phyloP scores from a whole-genome alignment of 2,888 invertebrate genomes.

The Urechis unicinctus region DNA sequence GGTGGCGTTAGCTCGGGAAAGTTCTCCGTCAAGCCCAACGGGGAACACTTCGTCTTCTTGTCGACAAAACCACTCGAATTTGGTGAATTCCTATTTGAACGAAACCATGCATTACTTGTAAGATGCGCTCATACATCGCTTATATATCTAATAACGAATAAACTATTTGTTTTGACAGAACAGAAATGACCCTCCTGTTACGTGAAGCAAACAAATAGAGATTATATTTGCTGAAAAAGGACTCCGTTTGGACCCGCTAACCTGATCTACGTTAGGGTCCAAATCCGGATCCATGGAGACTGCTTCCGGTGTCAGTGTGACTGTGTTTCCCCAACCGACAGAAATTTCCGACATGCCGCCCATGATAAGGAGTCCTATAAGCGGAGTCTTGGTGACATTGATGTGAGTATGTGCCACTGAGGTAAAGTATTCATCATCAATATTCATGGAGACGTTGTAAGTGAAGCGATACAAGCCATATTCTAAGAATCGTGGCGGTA shows the following conservation, averaged over 20 bases:
- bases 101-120: no score
- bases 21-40: neutral
- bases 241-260: conserved; percentile 7
- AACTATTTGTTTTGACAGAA: no score
- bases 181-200: no score
- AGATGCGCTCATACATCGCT: no score
- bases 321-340: conserved; percentile 27
- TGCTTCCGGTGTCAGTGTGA: conserved; percentile 35
- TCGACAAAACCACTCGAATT: conserved; percentile 16
- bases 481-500: conserved; percentile 32
- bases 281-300: conserved; percentile 49
- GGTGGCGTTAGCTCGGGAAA: neutral
- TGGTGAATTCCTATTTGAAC: conserved; percentile 11
- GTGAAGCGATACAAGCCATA: conserved; percentile 43
- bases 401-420: conserved; percentile 29
- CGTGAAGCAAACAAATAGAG: neutral
- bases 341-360: conserved; percentile 33
- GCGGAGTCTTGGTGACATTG: conserved; percentile 32
- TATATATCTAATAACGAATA: no score
- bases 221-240: neutral
- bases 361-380: conserved; percentile 38
- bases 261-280: conserved; percentile 19
- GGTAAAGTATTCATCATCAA: conserved; percentile 15
- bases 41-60: conserved; percentile 12
- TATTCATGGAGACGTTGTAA: conserved; percentile 37